Base-by-base conservation (phyloP, 2,113 vertebrate species). In the Hystrix brachyura region DNA sequence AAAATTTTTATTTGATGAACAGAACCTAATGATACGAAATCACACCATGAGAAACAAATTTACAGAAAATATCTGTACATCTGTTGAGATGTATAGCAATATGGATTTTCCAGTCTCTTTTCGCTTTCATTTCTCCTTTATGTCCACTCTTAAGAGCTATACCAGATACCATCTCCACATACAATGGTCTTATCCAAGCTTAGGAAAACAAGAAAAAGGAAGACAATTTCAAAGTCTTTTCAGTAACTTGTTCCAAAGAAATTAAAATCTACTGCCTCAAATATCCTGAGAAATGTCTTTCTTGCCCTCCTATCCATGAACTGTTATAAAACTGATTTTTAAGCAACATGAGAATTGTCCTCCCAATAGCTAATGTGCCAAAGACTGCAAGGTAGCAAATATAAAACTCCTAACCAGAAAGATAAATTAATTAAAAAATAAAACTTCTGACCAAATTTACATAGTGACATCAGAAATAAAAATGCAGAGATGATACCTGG, bases 261-360 rank as follows among this genome's bases (percentile, higher is more conserved):
- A 91, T 82, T 25, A 92, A 84, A 94, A 60, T 15, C 53, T 53
- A 80, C 84, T 83, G 10, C 84, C 53, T 91, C 71, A 85, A 91
- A 53, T 60, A 96, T 29, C 60, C 72, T 92, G 51, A 96, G 90
- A 95, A 96, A 88, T 96, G 95, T 90, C 84, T 87, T 48, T 94
- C 72, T 59, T 21, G 32, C 84, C 62, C 59, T 85, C 43, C 43
- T 80, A 86, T 87, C 86, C 81, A 57, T 12, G 18, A 95, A 84
- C 46, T 51, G 10, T 17, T 88, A 18, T 59, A 82, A 97, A 84
- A 74, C 27, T 53, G 71, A 94, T 29, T 76, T 71, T 38, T 65
- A 92, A 91, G 27, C 32, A 53, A 53, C 59, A 85, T n/a, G 9
- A 11, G 79, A 94, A 64, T 53, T 94, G 23, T 91, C 59, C 51